Percentiles rank a stretch among this genome's conserved stretches.
Conservation (phyloP, 2,888 invertebrate genomes). For the Sphinx pinastri region DNA sequence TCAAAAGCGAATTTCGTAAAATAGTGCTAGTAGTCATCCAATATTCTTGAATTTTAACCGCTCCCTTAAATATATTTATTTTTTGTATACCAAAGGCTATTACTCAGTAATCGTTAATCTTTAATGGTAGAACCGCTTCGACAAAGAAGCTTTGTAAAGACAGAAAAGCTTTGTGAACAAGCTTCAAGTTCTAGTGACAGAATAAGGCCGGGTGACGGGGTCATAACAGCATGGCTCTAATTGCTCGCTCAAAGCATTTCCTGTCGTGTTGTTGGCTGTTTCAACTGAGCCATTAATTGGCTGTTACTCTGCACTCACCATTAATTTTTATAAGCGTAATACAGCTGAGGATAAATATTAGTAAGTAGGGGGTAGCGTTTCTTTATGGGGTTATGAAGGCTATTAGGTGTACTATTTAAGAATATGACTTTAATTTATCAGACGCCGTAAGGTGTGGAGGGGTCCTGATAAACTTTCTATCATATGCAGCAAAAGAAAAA, state of each 20-base stretch:
- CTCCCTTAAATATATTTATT: too few species aligned
- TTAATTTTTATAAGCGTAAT: constrained; percentile 25
- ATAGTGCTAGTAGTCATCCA: too few species aligned
- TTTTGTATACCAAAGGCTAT: too few species aligned
- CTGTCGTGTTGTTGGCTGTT: constrained; percentile 13
- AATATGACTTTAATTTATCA: neutral
- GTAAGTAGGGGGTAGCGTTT: neutral
- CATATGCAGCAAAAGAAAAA: too few species aligned
- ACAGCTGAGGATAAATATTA: neutral
- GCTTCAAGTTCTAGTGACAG: neutral
- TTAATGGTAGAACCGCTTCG: too few species aligned
- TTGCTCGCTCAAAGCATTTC: constrained; percentile 16
- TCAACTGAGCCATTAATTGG: constrained; percentile 17
- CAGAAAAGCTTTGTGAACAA: too few species aligned
- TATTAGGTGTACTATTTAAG: neutral
- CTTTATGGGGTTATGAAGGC: neutral
- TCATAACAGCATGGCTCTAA: constrained; percentile 11
- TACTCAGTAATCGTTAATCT: too few species aligned
- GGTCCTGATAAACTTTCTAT: too few species aligned
- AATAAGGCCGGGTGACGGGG: neutral
- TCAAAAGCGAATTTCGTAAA: too few species aligned
- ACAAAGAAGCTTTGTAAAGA: too few species aligned
- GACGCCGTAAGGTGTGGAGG: too few species aligned
- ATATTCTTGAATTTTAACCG: too few species aligned
- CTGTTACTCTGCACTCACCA: constrained; percentile 16